Evolutionary conservation across 1,140 invertebrate genomes (phyloP), one percentile per base, ranked within the genome.

Genomic region (Proales similis): DNA sequence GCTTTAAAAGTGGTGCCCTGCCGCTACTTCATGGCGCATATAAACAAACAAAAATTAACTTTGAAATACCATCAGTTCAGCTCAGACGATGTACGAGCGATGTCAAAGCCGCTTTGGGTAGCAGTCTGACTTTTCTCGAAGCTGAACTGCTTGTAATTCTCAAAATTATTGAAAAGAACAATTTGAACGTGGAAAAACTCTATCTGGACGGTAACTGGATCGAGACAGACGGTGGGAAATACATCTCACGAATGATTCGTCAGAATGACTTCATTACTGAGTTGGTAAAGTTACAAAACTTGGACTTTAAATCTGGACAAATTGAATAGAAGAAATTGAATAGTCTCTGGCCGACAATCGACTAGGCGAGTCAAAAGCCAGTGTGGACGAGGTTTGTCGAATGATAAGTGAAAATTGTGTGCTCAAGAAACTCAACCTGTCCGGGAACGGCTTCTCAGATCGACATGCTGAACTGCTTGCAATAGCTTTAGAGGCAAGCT

Each of bases 51-150:
- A 20, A 66, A 68, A 43, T 66, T 76, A 22, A 67, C 65, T 0
- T 73, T 76, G 72, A 64, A 68, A 17, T 72, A 71, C 61, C 73
- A 74, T 53, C 72, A 72, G n/a, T 66, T 76, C 4, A 71, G 70
- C 11, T 51, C 69, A 1, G 63, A 60, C 5, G 72, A 68, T 20
- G 67, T 71, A 29, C 71, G 68, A 64, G 72, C 74, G 12, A 73
- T 76, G 12, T 72, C 72, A 12, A 66, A 72, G 38, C 68, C 73
- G 12, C 63, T 76, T 14, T 69, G 68, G 68, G 74, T 75, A 70
- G 29, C 48, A 49, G n/a, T 48, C 6, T 1, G 3, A 20, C 26
- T 53, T 53, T 2, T n/a, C 14, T 36, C 2, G 29, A 14, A 17
- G 29, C 20, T 48, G 26, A 30, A 3, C 4, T 60, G 24, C 19